Evolutionary conservation across 1,140 invertebrate genomes (phyloP).

Genomic region (Capitella teleta): DNA sequence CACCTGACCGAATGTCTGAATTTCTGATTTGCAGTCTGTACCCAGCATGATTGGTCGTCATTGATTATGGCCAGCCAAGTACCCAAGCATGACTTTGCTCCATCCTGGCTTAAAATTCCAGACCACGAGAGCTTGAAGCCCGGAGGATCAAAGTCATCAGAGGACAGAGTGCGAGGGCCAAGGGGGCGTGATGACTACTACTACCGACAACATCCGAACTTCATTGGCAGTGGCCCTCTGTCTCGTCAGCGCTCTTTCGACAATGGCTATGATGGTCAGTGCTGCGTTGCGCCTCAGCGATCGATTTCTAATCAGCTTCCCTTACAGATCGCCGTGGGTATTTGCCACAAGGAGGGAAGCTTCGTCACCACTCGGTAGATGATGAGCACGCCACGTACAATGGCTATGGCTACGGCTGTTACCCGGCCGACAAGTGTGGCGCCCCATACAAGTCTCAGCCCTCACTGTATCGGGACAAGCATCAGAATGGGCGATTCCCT

Average conservation of each 20-base stretch:
- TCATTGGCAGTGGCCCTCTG: not conserved
- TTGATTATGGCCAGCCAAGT: slow-evolving; percentile 41
- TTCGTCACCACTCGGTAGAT: slow-evolving; percentile 5
- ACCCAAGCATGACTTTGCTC: slow-evolving; percentile 43
- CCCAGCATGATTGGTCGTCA: too few relatives aligned
- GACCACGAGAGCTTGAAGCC: slow-evolving; percentile 22
- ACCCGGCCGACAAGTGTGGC: not conserved
- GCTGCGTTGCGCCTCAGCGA: not conserved
- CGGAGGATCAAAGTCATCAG: slow-evolving; percentile 1
- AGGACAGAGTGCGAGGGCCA: not conserved
- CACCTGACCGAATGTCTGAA: too few relatives aligned
- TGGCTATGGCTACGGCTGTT: slow-evolving; percentile 1
- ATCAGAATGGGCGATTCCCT: not conserved
- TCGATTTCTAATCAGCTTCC: not conserved
- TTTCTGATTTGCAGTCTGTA: too few relatives aligned
- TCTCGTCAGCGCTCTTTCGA: slow-evolving; percentile 1
- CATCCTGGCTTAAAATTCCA: slow-evolving; percentile 43
- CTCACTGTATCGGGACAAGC: not conserved
- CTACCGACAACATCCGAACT: not conserved
- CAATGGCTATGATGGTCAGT: slow-evolving; percentile 2
- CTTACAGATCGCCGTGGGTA: not conserved
- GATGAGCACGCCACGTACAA: not conserved
- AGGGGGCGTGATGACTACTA: not conserved
- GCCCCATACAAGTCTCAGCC: not conserved
- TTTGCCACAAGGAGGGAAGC: slow-evolving; percentile 3